Conservation (phyloP, 2,888 invertebrate genomes). For the Phytoseiulus persimilis region DNA sequence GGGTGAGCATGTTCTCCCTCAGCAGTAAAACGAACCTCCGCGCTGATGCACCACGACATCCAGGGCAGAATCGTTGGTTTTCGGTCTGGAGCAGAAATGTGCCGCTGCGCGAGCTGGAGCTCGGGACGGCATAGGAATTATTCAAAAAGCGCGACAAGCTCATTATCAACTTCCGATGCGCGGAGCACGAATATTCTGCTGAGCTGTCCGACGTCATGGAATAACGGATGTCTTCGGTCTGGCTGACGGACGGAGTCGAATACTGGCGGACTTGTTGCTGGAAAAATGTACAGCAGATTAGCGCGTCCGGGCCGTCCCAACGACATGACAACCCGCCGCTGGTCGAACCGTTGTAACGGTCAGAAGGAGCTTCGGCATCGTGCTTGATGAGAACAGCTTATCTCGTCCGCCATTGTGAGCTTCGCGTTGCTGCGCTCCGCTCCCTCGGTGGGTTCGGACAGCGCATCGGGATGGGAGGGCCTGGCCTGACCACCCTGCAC, state of each 20-base stretch:
- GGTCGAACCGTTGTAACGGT: neutral
- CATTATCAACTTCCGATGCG: neutral
- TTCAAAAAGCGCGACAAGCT: neutral
- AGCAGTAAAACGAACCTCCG: neutral
- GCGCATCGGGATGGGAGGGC: neutral
- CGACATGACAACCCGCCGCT: neutral
- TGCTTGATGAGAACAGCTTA: neutral
- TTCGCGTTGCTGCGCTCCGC: neutral
- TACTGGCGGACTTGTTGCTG: neutral
- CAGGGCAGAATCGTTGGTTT: too few species aligned
- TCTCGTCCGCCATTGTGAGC: neutral
- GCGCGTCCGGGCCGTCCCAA: neutral
- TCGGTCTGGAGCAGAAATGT: neutral
- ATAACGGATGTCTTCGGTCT: neutral
- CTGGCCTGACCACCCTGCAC: neutral
- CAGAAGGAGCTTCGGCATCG: neutral
- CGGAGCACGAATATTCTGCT: neutral
- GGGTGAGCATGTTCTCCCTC: neutral
- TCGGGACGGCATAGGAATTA: neutral
- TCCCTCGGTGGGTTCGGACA: neutral
- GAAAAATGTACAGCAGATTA: neutral
- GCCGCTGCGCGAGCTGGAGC: neutral
- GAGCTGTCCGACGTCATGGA: too few species aligned
- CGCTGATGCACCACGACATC: too few species aligned
- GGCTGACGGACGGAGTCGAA: neutral